Conservation (phyloP, 2,113 vertebrate genomes). For the Typhlomys cinereus region DNA sequence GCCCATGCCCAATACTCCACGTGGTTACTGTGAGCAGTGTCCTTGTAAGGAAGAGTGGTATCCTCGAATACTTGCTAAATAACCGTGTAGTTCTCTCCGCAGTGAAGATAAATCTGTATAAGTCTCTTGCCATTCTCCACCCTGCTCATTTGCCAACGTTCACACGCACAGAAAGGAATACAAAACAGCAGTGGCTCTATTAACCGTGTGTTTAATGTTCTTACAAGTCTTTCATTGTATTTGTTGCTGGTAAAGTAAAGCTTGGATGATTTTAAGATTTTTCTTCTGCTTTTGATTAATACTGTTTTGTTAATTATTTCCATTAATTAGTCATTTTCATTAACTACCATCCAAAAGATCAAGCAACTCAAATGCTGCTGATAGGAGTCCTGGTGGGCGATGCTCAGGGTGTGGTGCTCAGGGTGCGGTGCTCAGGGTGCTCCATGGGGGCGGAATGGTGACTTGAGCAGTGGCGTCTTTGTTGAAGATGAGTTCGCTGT, state of each 20-base stretch:
- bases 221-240: constrained; percentile 1
- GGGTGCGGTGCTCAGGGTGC: not conserved
- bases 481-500: too few relatives aligned
- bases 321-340: constrained; percentile 24
- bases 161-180: not conserved
- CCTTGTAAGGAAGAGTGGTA: not conserved
- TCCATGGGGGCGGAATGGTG: not conserved
- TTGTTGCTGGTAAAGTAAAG: constrained; percentile 28
- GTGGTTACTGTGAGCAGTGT: not conserved
- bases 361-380: not conserved
- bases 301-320: constrained; percentile 16
- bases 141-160: not conserved
- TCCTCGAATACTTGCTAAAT: not conserved
- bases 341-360: constrained; percentile 8
- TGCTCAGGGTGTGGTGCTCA: not conserved
- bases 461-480: not conserved
- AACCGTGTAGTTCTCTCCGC: not conserved
- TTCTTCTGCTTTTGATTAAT: constrained; percentile 8
- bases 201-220: not conserved
- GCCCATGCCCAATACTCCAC: not conserved
- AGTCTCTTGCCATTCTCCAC: not conserved
- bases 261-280: not conserved
- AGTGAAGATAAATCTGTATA: not conserved
- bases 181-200: not conserved
- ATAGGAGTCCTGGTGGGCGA: not conserved